phyloP scores from a whole-genome alignment of 2,797 vertebrate genomes.

The Erpetoichthys calabaricus region DNA sequence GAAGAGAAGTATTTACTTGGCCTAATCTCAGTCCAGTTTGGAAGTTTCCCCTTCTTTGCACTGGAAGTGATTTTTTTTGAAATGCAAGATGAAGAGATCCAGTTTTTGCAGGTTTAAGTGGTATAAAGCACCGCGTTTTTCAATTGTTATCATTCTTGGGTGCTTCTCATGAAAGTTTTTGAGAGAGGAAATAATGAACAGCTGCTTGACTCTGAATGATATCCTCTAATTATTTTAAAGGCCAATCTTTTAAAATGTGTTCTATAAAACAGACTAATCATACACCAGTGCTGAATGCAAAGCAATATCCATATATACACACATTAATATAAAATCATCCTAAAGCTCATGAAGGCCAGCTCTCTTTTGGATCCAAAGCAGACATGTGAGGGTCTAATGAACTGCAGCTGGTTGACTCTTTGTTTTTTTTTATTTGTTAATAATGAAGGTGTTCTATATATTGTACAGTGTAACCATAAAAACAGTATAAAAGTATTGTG shows the following conservation, averaged over 20 bases:
- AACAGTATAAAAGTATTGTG: background rate
- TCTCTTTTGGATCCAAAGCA: background rate
- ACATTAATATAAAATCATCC: too few relatives aligned
- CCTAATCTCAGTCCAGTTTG: constrained; percentile 7
- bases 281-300: too few relatives aligned
- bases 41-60: constrained; percentile 38
- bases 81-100: constrained; percentile 6
- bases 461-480: background rate
- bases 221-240: background rate
- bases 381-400: background rate
- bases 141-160: too few relatives aligned
- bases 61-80: constrained; percentile 40
- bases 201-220: background rate
- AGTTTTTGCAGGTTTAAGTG: constrained; percentile 7
- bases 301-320: too few relatives aligned
- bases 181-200: background rate
- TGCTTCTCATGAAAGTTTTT: too few relatives aligned
- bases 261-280: too few relatives aligned
- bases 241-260: too few relatives aligned
- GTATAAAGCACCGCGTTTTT: too few relatives aligned
- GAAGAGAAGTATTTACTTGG: constrained; percentile 1
- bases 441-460: background rate
- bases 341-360: too few relatives aligned
- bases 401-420: background rate
- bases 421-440: background rate